Conservation (phyloP, 37 sponge, comb jelly and placozoan species). For the Ianthella basta region DNA sequence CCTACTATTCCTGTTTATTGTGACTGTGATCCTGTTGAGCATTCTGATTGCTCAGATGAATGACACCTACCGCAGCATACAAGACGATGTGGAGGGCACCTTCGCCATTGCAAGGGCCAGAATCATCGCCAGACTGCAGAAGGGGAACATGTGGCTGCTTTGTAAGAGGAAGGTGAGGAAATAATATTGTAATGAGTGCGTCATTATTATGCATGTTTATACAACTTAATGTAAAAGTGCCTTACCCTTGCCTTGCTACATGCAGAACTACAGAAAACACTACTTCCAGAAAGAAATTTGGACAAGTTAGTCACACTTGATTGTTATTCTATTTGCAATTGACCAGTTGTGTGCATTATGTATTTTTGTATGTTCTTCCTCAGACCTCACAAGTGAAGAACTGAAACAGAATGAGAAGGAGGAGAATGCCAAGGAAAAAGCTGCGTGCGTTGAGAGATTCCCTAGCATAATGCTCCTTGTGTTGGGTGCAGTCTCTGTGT, state of each 20-base stretch:
- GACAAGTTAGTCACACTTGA: slow-evolving; percentile 1
- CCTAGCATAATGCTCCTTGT: too few relatives aligned
- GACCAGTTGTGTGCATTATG: too few relatives aligned
- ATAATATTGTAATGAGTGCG: neutral
- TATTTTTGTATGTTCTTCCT: too few relatives aligned
- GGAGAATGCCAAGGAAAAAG: too few relatives aligned
- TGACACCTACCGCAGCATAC: slow-evolving; percentile 44
- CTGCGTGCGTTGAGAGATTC: too few relatives aligned
- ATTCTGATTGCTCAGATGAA: slow-evolving; percentile 49
- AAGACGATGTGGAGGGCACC: slow-evolving; percentile 36
- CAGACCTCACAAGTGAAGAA: too few relatives aligned
- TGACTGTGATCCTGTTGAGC: slow-evolving; percentile 40
- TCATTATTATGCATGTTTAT: too few relatives aligned
- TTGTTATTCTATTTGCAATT: too few relatives aligned
- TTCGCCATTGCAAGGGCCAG: slow-evolving; percentile 34
- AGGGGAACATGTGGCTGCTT: neutral
- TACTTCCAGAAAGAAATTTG: neutral
- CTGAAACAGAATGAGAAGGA: too few relatives aligned
- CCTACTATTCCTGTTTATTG: slow-evolving; percentile 32
- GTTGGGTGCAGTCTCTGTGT: too few relatives aligned
- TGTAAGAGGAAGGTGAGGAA: too few relatives aligned
- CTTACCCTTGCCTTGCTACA: neutral
- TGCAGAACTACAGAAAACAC: neutral
- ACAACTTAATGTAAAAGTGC: too few relatives aligned
- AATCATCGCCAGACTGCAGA: slow-evolving; percentile 33